Base-by-base conservation (phyloP, 2,113 vertebrate species). In the Takifugu flavidus region DNA sequence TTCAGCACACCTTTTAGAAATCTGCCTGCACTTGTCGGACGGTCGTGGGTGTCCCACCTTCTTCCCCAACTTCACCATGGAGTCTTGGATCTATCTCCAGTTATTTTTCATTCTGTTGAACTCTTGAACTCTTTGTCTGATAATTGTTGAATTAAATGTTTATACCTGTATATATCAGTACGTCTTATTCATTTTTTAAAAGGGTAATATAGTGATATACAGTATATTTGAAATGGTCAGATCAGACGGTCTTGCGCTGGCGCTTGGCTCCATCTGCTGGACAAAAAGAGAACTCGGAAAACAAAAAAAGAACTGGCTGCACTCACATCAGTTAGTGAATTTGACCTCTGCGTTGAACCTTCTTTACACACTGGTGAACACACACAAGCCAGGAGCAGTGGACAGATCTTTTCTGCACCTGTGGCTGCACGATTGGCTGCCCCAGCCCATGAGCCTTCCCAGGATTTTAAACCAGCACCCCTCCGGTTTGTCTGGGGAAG, bases 191-290 rank as follows among this genome's bases (percentile, higher is more conserved):
- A 20, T 20, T 20, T 20, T 20, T 20, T 20, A 20, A 20, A 20
- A 20, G 20, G 20, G 20, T 20, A 20, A 20, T 20, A 20, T 20
- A 20, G 20, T 20, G 20, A 20, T 20, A n/a, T n/a, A 20, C 20
- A 20, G 20, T 20, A 20, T 20, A 44, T 44, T 10, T 44, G 29
- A 29, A 29, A 29, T 29, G 3, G 29, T 29, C 29, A 29, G 29
- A 3, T 4, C 13, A 4, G 1, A 46, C 13, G 1, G 4, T 15
- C 68, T 61, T 53, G 7, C 7, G 46, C 42, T 53, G 26, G 67
- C 49, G 29, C 13, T 47, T 56, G 54, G 26, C 12, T 6, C 78
- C 81, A 77, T 68, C 81, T 85, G 47, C 75, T 76, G 85, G 79
- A 52, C 45, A 43, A 39, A 2, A 3, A 20, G 6, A 49, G 14